Evolutionary conservation across 1,140 invertebrate species (phyloP), one percentile per base, ranked within the genome.

Genomic region (Drosophila pallidifrons): DNA sequence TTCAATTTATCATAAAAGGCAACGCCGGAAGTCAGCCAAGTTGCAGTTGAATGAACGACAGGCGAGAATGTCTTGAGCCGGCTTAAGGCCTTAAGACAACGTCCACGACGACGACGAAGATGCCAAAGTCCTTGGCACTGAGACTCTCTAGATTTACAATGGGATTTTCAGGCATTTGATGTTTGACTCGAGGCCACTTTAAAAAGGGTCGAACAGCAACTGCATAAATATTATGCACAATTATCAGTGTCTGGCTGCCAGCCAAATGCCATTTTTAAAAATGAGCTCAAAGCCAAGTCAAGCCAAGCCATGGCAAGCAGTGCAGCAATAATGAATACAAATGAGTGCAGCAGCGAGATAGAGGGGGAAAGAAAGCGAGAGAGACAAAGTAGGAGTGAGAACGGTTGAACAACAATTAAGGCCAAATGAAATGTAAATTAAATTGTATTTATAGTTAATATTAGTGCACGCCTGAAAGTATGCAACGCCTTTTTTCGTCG

Each of bases 1-100:
- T 88, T 88, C 85, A 88, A 88, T 88, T 88, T 88, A 88, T 88
- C 85, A 88, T 88, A 88, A 85, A 89, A 88, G 81, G 77, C 85
- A 85, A 85, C 85, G 85, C 81, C 85, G 85, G 85, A 88, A 88
- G 85, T 88, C 85, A 88, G 71, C 85, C 75, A 77, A 89, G 71
- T 43, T 88, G 85, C 77, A 88, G 85, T 88, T 88, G 85, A 88
- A 88, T 85, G 85, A 89, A 88, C 85, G 83, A 80, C 67, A 82
- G 65, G 63, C 70, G 61, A 72, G 59, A 54, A 73, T 64, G 54
- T 81, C 81, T 89, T 89, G 70, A 85, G 65, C 66, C 77, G 55
- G 75, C 81, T 88, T 89, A 81, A 55, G 52, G 72, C 45, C 75
- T n/a, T 79, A 87, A 87, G 82, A 77, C 25, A 30, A 30, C 51